A percentile compares a stretch with the other conserved stretches of the same genome.
phyloP scores from a whole-genome alignment of 2,797 vertebrate genomes.

The Yasuhikotakia modesta region DNA sequence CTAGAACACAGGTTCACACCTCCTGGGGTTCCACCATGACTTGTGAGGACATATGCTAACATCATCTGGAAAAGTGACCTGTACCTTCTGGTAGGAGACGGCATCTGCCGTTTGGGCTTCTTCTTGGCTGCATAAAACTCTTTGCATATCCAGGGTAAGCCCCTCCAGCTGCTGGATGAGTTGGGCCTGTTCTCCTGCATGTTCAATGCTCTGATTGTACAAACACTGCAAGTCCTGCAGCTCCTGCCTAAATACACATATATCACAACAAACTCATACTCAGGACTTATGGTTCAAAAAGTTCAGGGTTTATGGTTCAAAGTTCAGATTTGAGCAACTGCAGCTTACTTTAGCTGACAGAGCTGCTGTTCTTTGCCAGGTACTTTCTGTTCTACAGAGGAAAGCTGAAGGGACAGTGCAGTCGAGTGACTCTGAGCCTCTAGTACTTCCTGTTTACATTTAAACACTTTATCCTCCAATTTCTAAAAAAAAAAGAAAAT shows the following conservation, averaged over 20 bases:
- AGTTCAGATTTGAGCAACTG: slow-evolving; percentile 3
- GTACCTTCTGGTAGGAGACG: slow-evolving; percentile 85
- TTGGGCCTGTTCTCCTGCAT: slow-evolving; percentile 84
- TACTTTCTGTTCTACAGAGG: slow-evolving; percentile 66
- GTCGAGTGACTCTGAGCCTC: slow-evolving; percentile 59
- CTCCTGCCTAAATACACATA: slow-evolving; percentile 65
- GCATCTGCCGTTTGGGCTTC: slow-evolving; percentile 84
- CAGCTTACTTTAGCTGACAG: slow-evolving; percentile 68
- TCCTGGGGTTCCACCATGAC: slow-evolving; percentile 38
- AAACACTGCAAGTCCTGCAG: slow-evolving; percentile 79
- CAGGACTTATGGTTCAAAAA: slow-evolving; percentile 9
- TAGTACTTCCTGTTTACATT: slow-evolving; percentile 61
- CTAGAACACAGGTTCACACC: slow-evolving; percentile 45
- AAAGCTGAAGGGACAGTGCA: slow-evolving; percentile 64
- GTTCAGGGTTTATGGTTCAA: neutral
- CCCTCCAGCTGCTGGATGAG: slow-evolving; percentile 90
- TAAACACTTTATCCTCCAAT: slow-evolving; percentile 68
- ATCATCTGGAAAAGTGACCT: slow-evolving; percentile 43
- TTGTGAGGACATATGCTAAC: slow-evolving; percentile 50
- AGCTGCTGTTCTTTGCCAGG: slow-evolving; percentile 67
- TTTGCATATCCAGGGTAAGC: slow-evolving; percentile 86
- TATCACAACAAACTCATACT: slow-evolving; percentile 13
- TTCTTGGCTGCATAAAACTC: slow-evolving; percentile 87
- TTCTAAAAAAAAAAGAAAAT: slow-evolving; percentile 59
- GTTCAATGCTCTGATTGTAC: slow-evolving; percentile 82